Conservation (phyloP, 2,888 invertebrate species). For the Zelleria hepariella region DNA sequence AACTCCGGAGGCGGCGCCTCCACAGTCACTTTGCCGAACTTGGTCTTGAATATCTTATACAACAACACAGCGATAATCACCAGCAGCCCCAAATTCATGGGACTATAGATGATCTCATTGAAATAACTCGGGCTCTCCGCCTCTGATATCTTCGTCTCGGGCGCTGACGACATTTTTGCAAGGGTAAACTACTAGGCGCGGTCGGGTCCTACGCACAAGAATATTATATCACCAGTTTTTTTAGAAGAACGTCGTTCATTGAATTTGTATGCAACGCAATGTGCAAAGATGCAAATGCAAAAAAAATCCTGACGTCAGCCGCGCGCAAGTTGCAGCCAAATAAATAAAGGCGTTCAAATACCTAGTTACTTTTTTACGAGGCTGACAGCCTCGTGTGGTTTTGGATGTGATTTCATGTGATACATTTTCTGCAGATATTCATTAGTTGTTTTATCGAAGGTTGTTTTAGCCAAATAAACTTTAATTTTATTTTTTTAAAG, state of each 20-base stretch:
- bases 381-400: too few relatives aligned
- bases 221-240: not conserved
- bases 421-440: too few relatives aligned
- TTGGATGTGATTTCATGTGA: too few relatives aligned
- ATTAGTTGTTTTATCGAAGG: too few relatives aligned
- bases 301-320: not conserved
- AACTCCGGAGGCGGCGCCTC: conserved; percentile 53
- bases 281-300: not conserved
- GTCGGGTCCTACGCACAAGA: not conserved
- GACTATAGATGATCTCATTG: conserved; percentile 72
- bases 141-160: conserved; percentile 32
- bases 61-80: conserved; percentile 75
- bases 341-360: not conserved
- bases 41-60: conserved; percentile 76
- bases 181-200: not conserved
- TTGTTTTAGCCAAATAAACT: too few relatives aligned
- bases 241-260: not conserved
- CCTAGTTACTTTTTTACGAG: too few relatives aligned
- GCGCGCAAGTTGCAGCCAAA: not conserved
- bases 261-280: not conserved
- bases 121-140: conserved; percentile 42
- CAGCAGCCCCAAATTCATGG: conserved; percentile 76
- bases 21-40: conserved; percentile 35
- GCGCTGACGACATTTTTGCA: conserved; percentile 42
- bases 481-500: too few relatives aligned